Base-by-base conservation (phyloP, 1,140 invertebrate genomes). In the Philopotamus ludificatus region DNA sequence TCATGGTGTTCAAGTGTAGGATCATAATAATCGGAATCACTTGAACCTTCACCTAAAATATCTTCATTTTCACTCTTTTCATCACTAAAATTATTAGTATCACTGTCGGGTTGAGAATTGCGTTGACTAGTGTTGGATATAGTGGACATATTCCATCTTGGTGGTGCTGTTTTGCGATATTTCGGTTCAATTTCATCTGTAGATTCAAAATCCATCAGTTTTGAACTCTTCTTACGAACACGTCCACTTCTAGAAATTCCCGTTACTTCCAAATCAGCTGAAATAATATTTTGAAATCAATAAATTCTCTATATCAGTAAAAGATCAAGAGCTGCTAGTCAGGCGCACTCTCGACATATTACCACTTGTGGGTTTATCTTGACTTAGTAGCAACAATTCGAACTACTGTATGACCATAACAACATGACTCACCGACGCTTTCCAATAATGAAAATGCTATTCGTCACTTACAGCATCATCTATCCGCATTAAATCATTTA, bases 211-310 rank as follows among this genome's bases (percentile, higher is more conserved):
- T 95, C 94, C 75, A 94, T 89, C 9, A 97, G 79, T 76, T 97
- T 97, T 0, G 93, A 94, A 4, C 94, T 96, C 76, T 97, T 97
- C 79, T 97, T 97, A 41, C 93, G 82, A 0, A 97, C 92, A 45
- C 93, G 81, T 16, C 93, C 93, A 72, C 92, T 94, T 54, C 91
- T 82, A 2, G 92, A 94, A 20, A 94, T 86, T 23, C 90, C 91
- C 49, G 89, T 90, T 18, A 92, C 89, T 79, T 92, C 89, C 8
- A 60, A 60, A 44, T 60, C 57, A 7, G 23, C 57, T 60, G 23
- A 22, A 57, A 57, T 16, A 34, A n/a, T n/a, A n/a, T n/a, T n/a
- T n/a, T n/a, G n/a, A n/a, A n/a, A n/a, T n/a, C n/a, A n/a, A n/a
- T n/a, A n/a, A n/a, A n/a, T n/a, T n/a, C n/a, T n/a, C n/a, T n/a